These are phyloP conservation scores for Megamerina dolium DNA, from an alignment of 2,888 invertebrate species.

Conservation along the genomic window DNA sequence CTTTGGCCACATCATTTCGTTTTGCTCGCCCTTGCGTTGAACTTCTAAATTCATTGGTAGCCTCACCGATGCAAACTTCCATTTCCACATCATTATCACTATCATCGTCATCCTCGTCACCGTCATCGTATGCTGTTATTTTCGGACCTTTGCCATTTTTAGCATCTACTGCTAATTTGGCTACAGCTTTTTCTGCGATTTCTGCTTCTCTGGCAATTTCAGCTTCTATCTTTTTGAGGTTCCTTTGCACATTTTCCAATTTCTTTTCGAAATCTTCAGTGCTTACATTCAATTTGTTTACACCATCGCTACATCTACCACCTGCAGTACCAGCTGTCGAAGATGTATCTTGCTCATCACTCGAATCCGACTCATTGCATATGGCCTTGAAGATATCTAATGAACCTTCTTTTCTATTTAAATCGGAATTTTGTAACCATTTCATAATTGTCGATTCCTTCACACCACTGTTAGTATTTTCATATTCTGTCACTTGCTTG, in stretches of 20 bases:
- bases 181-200: slow-evolving; percentile 2
- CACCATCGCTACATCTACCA: not conserved
- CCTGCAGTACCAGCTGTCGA: slow-evolving; percentile 6
- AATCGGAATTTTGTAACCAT: slow-evolving; percentile 46
- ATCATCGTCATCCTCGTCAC: slow-evolving; percentile 15
- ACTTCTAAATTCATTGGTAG: no score
- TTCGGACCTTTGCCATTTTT: no score
- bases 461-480: slow-evolving; percentile 9
- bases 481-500: slow-evolving; percentile 8
- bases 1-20: slow-evolving; percentile 11
- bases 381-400: slow-evolving; percentile 46
- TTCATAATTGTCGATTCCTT: slow-evolving; percentile 39
- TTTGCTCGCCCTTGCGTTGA: slow-evolving; percentile 10
- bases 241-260: slow-evolving; percentile 25
- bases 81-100: slow-evolving; percentile 13
- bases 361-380: slow-evolving; percentile 37
- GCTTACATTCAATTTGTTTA: slow-evolving; percentile 14
- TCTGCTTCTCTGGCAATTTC: slow-evolving; percentile 23
- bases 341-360: slow-evolving; percentile 27
- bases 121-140: slow-evolving; percentile 11
- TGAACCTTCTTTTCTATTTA: slow-evolving; percentile 42
- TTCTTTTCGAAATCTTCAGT: slow-evolving; percentile 23
- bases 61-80: no score
- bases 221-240: slow-evolving; percentile 25
- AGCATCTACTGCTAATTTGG: slow-evolving; percentile 7